Evolutionary conservation across 2,113 vertebrate species (phyloP).

Genomic region (Capreolus pygargus): DNA sequence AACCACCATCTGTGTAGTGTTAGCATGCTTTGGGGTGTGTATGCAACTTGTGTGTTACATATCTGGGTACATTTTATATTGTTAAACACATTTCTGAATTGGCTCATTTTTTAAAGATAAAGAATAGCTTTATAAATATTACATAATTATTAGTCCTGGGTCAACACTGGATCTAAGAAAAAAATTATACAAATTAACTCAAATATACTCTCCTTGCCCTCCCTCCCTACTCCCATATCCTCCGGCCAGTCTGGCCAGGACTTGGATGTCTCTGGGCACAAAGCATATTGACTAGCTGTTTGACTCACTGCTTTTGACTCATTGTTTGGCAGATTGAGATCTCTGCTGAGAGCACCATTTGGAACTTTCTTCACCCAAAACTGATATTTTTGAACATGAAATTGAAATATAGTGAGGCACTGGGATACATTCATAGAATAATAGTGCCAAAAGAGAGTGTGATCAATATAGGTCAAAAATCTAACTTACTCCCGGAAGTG

Average conservation of each 20-base stretch:
- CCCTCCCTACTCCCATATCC: not conserved
- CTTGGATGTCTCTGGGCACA: not conserved
- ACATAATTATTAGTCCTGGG: not conserved
- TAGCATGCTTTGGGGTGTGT: too few species aligned
- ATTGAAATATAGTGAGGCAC: not conserved
- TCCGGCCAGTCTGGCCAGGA: not conserved
- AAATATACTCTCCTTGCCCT: not conserved
- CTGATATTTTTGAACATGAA: conserved; percentile 3
- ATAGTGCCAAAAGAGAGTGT: not conserved
- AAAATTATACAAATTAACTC: not conserved
- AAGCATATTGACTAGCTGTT: conserved; percentile 1
- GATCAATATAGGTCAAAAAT: not conserved
- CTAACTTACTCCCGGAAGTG: not conserved
- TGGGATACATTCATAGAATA: not conserved
- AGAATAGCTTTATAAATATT: not conserved
- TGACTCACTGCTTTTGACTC: conserved; percentile 14
- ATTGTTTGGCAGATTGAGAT: conserved; percentile 23
- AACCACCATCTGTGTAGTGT: not conserved
- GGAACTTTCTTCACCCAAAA: not conserved
- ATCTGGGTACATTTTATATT: not conserved
- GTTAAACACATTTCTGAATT: not conserved
- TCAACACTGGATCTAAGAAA: not conserved
- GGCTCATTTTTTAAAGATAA: not conserved
- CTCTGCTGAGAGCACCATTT: conserved; percentile 9
- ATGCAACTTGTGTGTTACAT: not conserved